phyloP scores from a whole-genome alignment of 2,888 invertebrate genomes.

The Germaria angustata region DNA sequence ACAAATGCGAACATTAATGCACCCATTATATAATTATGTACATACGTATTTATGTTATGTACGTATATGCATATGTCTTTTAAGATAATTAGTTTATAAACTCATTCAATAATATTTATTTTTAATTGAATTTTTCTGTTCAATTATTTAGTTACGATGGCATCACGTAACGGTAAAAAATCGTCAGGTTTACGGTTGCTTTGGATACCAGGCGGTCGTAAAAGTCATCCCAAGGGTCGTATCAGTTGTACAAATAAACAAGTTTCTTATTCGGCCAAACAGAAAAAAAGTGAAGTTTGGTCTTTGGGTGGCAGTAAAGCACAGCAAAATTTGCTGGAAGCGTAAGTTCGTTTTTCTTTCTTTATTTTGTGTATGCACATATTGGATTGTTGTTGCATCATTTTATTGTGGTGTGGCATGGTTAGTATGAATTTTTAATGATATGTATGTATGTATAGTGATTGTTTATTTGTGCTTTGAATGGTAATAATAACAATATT shows the following conservation, averaged over 20 bases:
- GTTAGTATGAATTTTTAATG: not conserved
- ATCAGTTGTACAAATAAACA: conserved; percentile 75
- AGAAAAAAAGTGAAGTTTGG: conserved; percentile 78
- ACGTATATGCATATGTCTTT: not conserved
- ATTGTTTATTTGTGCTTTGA: conserved; percentile 32
- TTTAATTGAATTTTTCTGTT: conserved; percentile 35
- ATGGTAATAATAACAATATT: conserved; percentile 17
- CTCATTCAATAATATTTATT: conserved; percentile 31
- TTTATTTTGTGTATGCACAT: not conserved
- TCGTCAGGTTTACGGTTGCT: conserved; percentile 76
- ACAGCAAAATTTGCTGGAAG: conserved; percentile 74
- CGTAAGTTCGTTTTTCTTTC: conserved; percentile 73
- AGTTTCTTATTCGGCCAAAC: conserved; percentile 70
- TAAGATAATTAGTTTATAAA: too few relatives aligned
- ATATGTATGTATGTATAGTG: not conserved
- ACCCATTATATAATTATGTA: not conserved
- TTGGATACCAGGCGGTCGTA: conserved; percentile 79
- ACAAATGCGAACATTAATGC: too few relatives aligned
- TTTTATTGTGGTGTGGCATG: not conserved
- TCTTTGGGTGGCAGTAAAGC: conserved; percentile 77
- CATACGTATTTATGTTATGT: not conserved
- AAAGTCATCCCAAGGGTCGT: conserved; percentile 76
- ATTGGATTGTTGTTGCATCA: not conserved
- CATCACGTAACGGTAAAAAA: conserved; percentile 74
- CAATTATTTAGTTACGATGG: conserved; percentile 72